Evolutionary conservation across 2,888 invertebrate species (phyloP), one percentile per base, ranked within the genome.

Genomic region (Cerastis leucographa): DNA sequence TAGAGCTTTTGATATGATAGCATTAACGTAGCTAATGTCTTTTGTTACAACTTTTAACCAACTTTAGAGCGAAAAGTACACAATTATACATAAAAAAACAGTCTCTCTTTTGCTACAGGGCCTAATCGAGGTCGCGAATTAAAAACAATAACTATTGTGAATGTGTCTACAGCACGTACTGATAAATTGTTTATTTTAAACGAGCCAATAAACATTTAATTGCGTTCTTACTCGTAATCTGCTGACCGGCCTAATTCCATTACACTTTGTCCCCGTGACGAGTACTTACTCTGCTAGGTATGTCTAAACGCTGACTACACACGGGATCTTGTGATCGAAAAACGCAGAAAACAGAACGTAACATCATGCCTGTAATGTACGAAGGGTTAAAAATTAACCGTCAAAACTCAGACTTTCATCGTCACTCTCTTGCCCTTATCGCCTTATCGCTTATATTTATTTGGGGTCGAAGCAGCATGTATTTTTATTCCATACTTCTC

Each of bases 171-270:
- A 59, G 42, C n/a, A 72, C 54, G 54, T 54, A 22, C 2, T 51
- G 0, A 69, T 72, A 29, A 40, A 73, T 42, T 42, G 42, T 7
- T 71, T 71, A 72, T 6, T 56, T 67, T 68, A 25, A 69, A 56
- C 51, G 19, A 14, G 3, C 40, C 25, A 42, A 29, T 22, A 29
- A 22, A 70, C 4, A 65, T 29, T 29, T 25, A 4, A 17, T 64
- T 35, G 9, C 49, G 35, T 67, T 49, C 29, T 49, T 29, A 22
- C 35, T 64, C 29, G 42, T 42, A 22, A 70, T 64, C 42, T 65
- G 70, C 70, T 42, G 42, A 70, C 65, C 25, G 14, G 25, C 42
- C 9, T 3, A 70, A 2, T 25, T 61, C n/a, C 0, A 0, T 59
- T 14, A 25, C 40, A 42, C 25, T 40, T 19, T 42, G 40, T 8